Conservation (phyloP, 2,113 vertebrate species). For the Phoenicopterus ruber region DNA sequence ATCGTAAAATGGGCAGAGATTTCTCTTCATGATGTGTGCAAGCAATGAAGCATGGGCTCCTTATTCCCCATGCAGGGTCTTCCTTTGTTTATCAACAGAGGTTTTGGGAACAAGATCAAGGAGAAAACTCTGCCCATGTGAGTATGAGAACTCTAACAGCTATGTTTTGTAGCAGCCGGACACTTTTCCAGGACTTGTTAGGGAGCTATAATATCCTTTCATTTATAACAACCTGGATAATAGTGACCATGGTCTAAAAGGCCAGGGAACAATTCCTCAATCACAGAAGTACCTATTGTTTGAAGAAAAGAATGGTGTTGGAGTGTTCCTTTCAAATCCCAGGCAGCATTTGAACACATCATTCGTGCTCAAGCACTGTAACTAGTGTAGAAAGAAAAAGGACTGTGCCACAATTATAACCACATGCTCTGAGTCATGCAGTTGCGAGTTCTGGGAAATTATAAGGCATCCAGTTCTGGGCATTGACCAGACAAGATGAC, state of each 20-base stretch:
- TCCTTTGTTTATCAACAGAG: constrained; percentile 22
- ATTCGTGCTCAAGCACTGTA: constrained; percentile 39
- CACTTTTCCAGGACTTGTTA: constrained; percentile 38
- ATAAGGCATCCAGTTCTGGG: constrained; percentile 57
- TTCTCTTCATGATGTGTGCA: not conserved
- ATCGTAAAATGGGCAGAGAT: not conserved
- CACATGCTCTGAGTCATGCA: constrained; percentile 60
- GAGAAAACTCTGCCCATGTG: not conserved
- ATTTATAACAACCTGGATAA: constrained; percentile 51
- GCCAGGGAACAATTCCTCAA: not conserved
- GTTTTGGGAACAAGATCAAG: not conserved
- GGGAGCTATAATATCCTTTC: constrained; percentile 37
- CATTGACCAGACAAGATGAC: constrained; percentile 64
- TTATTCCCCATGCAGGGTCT: not conserved
- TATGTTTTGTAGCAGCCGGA: constrained; percentile 1
- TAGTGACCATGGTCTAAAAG: constrained; percentile 32
- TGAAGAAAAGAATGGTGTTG: constrained; percentile 56
- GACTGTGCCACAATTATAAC: constrained; percentile 55
- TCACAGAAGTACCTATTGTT: constrained; percentile 55
- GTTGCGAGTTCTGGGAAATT: constrained; percentile 54
- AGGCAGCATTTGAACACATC: constrained; percentile 59
- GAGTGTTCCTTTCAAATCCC: constrained; percentile 56
- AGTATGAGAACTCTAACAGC: not conserved
- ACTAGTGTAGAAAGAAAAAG: constrained; percentile 51
- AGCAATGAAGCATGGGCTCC: not conserved